Evolutionary conservation across 2,797 vertebrate genomes (phyloP).

Genomic region (Furcifer pardalis): DNA sequence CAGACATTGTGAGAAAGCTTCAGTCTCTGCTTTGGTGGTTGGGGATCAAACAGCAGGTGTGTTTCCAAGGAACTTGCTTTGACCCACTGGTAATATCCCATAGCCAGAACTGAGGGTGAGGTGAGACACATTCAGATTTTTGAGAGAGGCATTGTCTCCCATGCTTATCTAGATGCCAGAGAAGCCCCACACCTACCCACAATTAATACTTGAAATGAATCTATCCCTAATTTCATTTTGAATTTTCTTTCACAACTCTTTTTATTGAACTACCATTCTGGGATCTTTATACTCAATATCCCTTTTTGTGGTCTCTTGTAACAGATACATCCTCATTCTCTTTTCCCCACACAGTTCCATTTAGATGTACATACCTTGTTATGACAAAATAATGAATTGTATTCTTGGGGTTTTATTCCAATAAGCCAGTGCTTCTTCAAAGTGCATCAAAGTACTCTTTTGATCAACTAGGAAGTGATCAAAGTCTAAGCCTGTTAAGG

Average conservation of each 20-base stretch:
- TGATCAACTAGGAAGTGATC: slow-evolving; percentile 75
- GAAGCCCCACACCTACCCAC: background rate
- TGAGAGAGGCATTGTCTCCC: too few relatives aligned
- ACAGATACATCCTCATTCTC: slow-evolving; percentile 6
- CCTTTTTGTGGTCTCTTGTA: slow-evolving; percentile 4
- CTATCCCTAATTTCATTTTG: slow-evolving; percentile 23
- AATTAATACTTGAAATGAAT: background rate
- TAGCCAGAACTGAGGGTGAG: too few relatives aligned
- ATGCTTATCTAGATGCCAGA: too few relatives aligned
- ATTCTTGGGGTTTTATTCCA: slow-evolving; percentile 49
- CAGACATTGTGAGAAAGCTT: too few relatives aligned
- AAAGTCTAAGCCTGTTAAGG: slow-evolving; percentile 67
- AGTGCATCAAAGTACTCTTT: slow-evolving; percentile 69
- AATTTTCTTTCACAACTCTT: slow-evolving; percentile 24
- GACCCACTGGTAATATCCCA: too few relatives aligned
- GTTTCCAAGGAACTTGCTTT: too few relatives aligned
- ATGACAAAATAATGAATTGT: slow-evolving; percentile 56
- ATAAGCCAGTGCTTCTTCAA: slow-evolving; percentile 67
- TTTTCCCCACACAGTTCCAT: slow-evolving; percentile 30
- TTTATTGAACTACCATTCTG: background rate
- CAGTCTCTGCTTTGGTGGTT: too few relatives aligned
- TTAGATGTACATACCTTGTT: slow-evolving; percentile 23
- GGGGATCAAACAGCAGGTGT: too few relatives aligned
- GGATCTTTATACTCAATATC: slow-evolving; percentile 17
- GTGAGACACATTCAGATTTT: too few relatives aligned